phyloP scores from a whole-genome alignment of 2,113 vertebrate genomes.

The Hiodon tergisus region DNA sequence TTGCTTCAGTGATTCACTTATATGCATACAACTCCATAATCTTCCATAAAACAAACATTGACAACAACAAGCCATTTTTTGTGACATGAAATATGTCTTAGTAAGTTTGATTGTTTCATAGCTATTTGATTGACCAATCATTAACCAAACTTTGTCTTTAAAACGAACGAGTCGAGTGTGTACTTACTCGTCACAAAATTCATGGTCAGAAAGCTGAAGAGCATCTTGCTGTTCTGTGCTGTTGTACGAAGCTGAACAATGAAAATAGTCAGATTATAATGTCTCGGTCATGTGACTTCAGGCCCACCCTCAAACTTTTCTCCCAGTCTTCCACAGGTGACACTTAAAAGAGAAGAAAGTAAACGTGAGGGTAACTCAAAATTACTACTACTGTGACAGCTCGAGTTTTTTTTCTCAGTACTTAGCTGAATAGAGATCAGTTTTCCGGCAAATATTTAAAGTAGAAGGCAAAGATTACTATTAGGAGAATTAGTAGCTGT shows the following conservation, averaged over 20 bases:
- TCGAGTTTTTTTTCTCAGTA: too few relatives aligned
- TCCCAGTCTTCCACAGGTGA: conserved; percentile 1
- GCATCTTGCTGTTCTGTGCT: conserved; percentile 31
- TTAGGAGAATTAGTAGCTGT: too few relatives aligned
- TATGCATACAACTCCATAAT: too few relatives aligned
- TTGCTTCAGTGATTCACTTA: too few relatives aligned
- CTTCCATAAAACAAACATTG: too few relatives aligned
- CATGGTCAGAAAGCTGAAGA: conserved; percentile 27
- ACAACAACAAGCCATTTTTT: too few relatives aligned
- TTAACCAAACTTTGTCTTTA: neutral
- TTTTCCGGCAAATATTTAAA: too few relatives aligned
- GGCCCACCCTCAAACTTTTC: conserved; percentile 37
- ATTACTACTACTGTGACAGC: neutral
- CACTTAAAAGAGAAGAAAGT: conserved; percentile 10
- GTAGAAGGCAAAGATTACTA: too few relatives aligned
- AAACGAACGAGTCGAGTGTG: neutral
- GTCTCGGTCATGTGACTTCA: conserved; percentile 54
- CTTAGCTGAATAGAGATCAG: too few relatives aligned
- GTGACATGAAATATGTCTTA: too few relatives aligned
- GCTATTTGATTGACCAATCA: too few relatives aligned
- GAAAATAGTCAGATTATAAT: conserved; percentile 46
- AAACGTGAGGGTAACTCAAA: neutral
- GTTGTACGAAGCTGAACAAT: conserved; percentile 30
- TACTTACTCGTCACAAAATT: conserved; percentile 39
- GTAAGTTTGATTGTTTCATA: neutral